Base-by-base conservation (phyloP, 2,797 vertebrate species). In the Sebastes diaconus region DNA sequence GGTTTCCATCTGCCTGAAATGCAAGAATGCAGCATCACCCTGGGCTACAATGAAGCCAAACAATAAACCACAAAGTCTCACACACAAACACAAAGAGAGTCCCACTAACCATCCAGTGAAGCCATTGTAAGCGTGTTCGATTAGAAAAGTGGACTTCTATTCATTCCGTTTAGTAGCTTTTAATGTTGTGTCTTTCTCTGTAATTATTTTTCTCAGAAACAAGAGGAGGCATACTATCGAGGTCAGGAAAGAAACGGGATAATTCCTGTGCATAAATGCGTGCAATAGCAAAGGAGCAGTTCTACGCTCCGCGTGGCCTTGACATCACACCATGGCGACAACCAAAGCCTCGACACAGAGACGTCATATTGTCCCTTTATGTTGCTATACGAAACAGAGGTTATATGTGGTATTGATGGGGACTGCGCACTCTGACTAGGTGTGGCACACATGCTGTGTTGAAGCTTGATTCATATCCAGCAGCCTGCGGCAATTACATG, bases 1-100 rank as follows among this genome's bases (percentile, higher is more conserved):
- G 59, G 89, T 95, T 94, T 89, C 91, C 55, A 77, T 92, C 71
- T 71, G 77, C 79, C 84, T 88, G 84, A 88, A 90, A 93, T 84
- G 78, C 78, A 91, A 92, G 91, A 92, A 90, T 87, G 81, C 83
- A 67, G 70, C 24, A 18, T 89, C 86, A 90, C 91, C 80, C 78
- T 71, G 71, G 78, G 88, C 88, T 59, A 69, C 60, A 81, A 63
- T 71, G 72, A 89, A 87, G 77, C 68, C 20, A 72, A 81, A 88
- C 89, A 88, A 80, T 90, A 87, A 87, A 81, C 68, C 20, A 20
- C 81, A 61, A 73, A 73, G 52, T 24, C 13, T 20, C 42, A 24
- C 50, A 27, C 67, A 57, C 25, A 52, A 24, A 46, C 11, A 27
- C 54, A 68, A 10, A 65, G 34, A 63, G 5, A 70, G 2, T 39